Conservation (phyloP, 2,113 vertebrate species). For the Scytalopus superciliaris region DNA sequence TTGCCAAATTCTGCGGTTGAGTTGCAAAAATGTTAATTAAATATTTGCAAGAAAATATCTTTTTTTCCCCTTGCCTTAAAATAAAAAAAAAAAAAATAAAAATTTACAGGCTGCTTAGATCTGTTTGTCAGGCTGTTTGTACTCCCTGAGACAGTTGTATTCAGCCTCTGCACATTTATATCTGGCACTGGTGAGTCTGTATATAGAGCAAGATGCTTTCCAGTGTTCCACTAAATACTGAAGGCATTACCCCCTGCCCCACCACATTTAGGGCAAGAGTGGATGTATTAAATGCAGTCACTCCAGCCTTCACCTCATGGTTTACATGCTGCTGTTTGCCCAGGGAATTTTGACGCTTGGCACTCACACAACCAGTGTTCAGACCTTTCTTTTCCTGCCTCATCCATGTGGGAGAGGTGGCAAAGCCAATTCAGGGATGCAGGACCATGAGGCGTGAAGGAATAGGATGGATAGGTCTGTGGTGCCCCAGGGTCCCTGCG, state of each 20-base stretch:
- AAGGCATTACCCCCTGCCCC: no score
- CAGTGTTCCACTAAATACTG: background rate
- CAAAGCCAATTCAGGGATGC: background rate
- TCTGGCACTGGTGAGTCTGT: background rate
- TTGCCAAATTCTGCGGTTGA: background rate
- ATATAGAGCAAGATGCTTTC: background rate
- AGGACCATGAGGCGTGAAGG: background rate
- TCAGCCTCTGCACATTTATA: background rate
- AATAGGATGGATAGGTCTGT: background rate
- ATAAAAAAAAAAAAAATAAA: background rate
- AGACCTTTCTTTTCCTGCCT: background rate
- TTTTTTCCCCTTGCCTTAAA: background rate
- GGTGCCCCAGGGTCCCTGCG: background rate
- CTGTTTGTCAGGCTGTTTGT: background rate
- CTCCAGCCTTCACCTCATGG: background rate
- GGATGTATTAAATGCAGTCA: background rate
- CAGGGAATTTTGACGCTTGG: background rate
- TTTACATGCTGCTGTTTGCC: background rate
- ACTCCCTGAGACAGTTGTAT: fast-evolving
- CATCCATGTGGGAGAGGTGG: fast-evolving
- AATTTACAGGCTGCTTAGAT: background rate
- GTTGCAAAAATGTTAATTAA: background rate
- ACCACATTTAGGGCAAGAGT: background rate
- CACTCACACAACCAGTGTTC: background rate
- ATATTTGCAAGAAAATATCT: background rate